Conservation (phyloP, 2,888 invertebrate genomes). For the Oscheius sp. region DNA sequence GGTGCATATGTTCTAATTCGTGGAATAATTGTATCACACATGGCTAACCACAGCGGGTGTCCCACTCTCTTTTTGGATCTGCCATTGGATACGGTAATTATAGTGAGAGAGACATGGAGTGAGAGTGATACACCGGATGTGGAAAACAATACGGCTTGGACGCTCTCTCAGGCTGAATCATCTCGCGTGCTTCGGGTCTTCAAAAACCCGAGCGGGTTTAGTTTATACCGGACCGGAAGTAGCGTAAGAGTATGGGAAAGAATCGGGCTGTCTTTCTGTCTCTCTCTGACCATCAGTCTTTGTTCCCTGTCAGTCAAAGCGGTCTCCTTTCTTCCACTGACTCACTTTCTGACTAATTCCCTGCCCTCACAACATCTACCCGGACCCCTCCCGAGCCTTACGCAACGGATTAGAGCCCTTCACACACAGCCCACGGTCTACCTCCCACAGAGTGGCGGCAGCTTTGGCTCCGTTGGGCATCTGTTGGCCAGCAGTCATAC, state of each 20-base stretch:
- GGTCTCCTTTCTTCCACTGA: background rate
- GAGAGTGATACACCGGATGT: background rate
- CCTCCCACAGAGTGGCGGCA: constrained; percentile 19
- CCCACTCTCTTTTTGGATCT: background rate
- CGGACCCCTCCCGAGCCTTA: background rate
- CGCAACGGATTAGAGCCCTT: constrained; percentile 18
- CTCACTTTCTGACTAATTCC: background rate
- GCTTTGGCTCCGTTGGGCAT: background rate
- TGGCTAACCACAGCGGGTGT: constrained; percentile 31
- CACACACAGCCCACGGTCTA: background rate
- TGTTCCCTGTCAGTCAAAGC: background rate
- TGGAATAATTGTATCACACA: constrained; percentile 38
- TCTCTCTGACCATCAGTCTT: background rate
- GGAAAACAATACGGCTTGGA: background rate
- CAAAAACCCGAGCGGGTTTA: no score
- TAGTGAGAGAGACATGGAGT: constrained; percentile 2
- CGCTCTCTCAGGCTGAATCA: constrained; percentile 6
- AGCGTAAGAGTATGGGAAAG: no score
- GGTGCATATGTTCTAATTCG: constrained; percentile 36
- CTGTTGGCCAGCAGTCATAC: constrained; percentile 24
- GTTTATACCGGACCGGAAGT: no score
- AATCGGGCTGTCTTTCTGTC: background rate
- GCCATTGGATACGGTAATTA: constrained; percentile 32
- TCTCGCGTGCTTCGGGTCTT: background rate
- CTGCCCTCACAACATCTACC: constrained; percentile 3